Conservation (phyloP, 1,140 invertebrate species). For the Ooceraea biroi region DNA sequence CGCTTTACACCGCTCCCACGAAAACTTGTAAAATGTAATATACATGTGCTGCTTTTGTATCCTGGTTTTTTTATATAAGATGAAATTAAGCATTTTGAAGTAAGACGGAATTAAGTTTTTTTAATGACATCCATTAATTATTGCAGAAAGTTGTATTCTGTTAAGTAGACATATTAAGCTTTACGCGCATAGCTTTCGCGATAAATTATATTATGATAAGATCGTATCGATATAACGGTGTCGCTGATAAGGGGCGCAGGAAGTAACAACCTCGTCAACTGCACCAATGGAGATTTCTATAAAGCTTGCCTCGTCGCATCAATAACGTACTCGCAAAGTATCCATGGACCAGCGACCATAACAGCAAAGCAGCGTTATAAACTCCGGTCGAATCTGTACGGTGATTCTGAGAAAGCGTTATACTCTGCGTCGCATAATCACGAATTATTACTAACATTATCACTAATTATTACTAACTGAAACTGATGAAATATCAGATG, state of each 20-base stretch:
- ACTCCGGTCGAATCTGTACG: neutral
- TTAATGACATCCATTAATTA: neutral
- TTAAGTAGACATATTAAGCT: neutral
- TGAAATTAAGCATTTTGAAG: neutral
- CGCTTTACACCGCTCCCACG: neutral
- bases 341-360: neutral
- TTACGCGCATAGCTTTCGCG: neutral
- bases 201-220: neutral
- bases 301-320: neutral
- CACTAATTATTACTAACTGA: neutral
- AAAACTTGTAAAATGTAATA: neutral
- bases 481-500: neutral
- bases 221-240: conserved; percentile 22
- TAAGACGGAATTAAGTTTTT: neutral
- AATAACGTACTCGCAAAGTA: neutral
- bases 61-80: neutral
- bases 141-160: neutral
- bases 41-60: neutral
- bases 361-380: conserved; percentile 11
- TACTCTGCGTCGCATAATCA: neutral
- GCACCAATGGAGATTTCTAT: neutral
- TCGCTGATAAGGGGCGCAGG: neutral
- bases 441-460: conserved; percentile 10
- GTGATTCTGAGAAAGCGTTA: conserved; percentile 25
- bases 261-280: neutral